These are phyloP conservation scores for Axinella damicornis DNA, from an alignment of 37 sponge, comb jelly and placozoan species.

Conservation along the genomic window DNA sequence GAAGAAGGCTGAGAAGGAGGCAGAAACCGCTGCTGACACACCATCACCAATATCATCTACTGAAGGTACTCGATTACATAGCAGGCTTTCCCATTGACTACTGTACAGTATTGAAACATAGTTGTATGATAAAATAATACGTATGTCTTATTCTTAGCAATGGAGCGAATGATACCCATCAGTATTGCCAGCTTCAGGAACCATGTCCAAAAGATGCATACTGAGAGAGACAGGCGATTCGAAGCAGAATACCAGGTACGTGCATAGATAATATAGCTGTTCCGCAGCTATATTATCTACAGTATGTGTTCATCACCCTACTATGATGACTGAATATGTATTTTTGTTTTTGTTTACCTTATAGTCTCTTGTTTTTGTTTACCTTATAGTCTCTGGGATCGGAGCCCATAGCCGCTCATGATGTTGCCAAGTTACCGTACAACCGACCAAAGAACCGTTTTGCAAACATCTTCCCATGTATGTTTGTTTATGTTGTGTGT, in stretches of 20 bases:
- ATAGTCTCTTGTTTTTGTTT: no score
- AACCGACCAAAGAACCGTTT: conserved; percentile 81
- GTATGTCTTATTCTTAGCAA: conserved; percentile 17
- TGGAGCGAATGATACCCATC: conserved; percentile 56
- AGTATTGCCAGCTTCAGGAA: conserved; percentile 59
- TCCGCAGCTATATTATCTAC: no score
- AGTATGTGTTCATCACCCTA: no score
- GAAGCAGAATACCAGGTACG: conserved; percentile 83
- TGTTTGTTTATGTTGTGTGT: background rate
- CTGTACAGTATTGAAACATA: no score
- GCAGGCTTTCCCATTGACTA: no score
- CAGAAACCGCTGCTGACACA: no score
- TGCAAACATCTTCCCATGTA: conserved; percentile 85
- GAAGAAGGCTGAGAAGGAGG: background rate
- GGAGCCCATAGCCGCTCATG: conserved; percentile 42
- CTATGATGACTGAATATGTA: no score
- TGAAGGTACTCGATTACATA: no score
- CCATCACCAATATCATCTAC: no score
- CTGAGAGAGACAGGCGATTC: conserved; percentile 70
- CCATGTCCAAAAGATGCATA: conserved; percentile 71
- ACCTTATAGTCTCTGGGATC: conserved; percentile 33
- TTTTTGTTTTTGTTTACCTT: no score
- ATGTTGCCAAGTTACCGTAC: conserved; percentile 25
- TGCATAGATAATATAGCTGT: no score
- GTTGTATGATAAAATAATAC: no score